Evolutionary conservation across 2,113 vertebrate species (phyloP), one percentile per base, ranked within the genome.

Genomic region (Halcyon malimbica): DNA sequence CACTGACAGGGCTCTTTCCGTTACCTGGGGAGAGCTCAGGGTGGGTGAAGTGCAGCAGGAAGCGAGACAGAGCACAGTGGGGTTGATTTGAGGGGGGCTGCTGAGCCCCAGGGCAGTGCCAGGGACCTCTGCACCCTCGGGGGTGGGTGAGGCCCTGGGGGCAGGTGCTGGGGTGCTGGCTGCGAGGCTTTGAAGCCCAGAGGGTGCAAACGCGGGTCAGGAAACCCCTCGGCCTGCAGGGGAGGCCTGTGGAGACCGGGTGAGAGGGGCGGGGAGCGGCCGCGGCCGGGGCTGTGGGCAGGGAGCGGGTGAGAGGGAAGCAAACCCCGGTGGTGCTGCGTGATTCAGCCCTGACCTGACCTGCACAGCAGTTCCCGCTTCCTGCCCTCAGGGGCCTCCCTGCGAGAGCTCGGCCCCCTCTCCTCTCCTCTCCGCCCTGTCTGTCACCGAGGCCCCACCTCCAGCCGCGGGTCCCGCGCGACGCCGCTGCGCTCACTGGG

Each of bases 1-100:
- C 46, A 2, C 31, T 0, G 23, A 1, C 39, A 4, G n/a, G 42
- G 59, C 31, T 12, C 23, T 7, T 50, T 10, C 20, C 62, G 14
- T 46, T 5, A 12, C 11, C 28, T 0, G 5, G 11, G 0, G 31
- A 14, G 65, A 9, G n/a, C 0, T 1, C 4, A 11, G 28, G 5
- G 13, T 1, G 11, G 4, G 19, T 8, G 15, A 5, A 13, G 6
- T 3, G 31, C 20, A 15, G 6, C 3, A 2, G 7, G 13, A 7
- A 25, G 21, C 6, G 37, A 39, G 13, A 6, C 6, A 39, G 17
- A 20, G 33, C 1, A 0, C 0, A 7, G 8, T 0, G 48, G 41
- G 24, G 5, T 0, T 5, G 33, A 2, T 13, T 6, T 24, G 21
- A 6, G 5, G 41, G 42, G 13, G 37, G 24, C 31, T 18, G 57